Conservation (phyloP, 2,113 vertebrate species). For the Todiramphus saurophagus region DNA sequence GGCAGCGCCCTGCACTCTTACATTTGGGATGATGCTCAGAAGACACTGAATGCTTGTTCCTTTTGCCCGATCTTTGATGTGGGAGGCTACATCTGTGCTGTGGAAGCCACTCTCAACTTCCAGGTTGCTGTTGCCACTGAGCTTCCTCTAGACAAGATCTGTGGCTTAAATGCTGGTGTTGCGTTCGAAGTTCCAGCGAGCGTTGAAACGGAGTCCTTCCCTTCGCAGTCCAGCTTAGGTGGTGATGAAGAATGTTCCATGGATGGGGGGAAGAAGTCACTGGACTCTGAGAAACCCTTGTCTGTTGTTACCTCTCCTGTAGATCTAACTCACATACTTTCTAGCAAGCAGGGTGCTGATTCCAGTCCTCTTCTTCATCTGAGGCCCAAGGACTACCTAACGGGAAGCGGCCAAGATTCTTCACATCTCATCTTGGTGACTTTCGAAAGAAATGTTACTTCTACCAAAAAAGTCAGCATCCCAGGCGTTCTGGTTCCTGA, state of each 20-base stretch:
- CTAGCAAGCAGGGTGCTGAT: constrained; percentile 77
- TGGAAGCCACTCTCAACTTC: constrained; percentile 79
- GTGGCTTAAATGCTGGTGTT: constrained; percentile 84
- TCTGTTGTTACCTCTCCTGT: constrained; percentile 68
- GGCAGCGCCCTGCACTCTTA: constrained; percentile 89
- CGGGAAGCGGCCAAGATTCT: constrained; percentile 87
- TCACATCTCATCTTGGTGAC: constrained; percentile 91
- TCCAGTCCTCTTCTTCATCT: constrained; percentile 84
- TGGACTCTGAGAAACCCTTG: constrained; percentile 73
- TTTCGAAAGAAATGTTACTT: constrained; percentile 86
- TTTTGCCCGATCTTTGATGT: constrained; percentile 89
- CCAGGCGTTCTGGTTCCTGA: constrained; percentile 95
- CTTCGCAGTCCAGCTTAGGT: constrained; percentile 50
- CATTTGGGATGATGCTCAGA: constrained; percentile 90
- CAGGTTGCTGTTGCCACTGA: constrained; percentile 90
- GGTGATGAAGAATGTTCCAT: constrained; percentile 66
- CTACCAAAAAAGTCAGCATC: constrained; percentile 87
- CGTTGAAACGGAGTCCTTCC: constrained; percentile 19
- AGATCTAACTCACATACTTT: constrained; percentile 86
- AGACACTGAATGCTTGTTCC: constrained; percentile 80
- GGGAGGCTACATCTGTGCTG: constrained; percentile 83
- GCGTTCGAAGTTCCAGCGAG: constrained; percentile 72
- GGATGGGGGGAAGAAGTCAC: constrained; percentile 68
- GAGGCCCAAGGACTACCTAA: constrained; percentile 82
- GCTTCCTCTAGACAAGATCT: constrained; percentile 91